Evolutionary conservation across 2,888 invertebrate species (phyloP).

Genomic region (Tenthredo distinguenda): DNA sequence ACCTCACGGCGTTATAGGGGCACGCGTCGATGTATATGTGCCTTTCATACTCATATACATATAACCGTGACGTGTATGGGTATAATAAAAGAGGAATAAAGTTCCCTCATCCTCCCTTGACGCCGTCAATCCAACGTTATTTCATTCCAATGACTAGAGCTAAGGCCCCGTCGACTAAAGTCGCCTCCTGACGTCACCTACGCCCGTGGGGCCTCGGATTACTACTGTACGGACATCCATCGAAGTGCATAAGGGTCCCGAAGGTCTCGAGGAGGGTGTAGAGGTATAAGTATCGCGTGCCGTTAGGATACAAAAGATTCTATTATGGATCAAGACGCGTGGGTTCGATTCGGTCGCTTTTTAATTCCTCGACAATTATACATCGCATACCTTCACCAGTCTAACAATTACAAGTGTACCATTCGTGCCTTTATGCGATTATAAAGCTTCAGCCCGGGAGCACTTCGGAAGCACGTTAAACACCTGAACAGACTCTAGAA

Average conservation of each 20-base stretch:
- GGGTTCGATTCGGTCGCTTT: background rate
- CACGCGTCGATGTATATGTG: constrained; percentile 6
- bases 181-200: constrained; percentile 25
- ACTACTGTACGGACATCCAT: background rate
- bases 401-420: background rate
- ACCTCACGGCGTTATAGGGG: background rate
- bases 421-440: background rate
- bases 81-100: background rate
- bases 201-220: constrained; percentile 43
- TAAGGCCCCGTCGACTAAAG: constrained; percentile 18
- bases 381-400: background rate
- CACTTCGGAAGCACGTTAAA: background rate
- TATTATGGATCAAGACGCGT: background rate
- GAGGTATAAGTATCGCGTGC: background rate
- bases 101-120: background rate
- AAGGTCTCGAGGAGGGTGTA: constrained; percentile 19
- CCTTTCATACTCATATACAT: background rate
- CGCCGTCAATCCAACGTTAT: constrained; percentile 34
- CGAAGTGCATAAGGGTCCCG: background rate
- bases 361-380: background rate
- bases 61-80: background rate
- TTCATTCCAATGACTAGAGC: constrained; percentile 36
- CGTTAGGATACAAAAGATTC: background rate
- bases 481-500: too few relatives aligned
- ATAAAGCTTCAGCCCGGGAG: background rate